A percentile compares a stretch with the other conserved stretches of the same genome.
These are phyloP conservation scores for Coregonus ussuriensis DNA, from an alignment of 2,797 vertebrate species.

Conservation along the genomic window DNA sequence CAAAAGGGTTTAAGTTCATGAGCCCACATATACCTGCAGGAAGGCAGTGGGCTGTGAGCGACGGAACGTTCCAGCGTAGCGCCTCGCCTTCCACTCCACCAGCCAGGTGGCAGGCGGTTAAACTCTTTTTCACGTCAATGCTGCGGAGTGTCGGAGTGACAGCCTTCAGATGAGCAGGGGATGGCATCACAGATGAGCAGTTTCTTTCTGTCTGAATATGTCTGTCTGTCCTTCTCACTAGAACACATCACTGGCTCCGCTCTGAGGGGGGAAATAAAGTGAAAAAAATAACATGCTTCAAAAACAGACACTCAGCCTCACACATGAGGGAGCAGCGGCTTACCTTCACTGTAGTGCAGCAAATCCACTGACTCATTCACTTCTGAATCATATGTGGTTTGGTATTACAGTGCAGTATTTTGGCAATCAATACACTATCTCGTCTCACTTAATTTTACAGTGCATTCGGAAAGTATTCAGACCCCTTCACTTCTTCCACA, in stretches of 20 bases:
- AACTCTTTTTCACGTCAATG: neutral
- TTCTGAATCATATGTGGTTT: slow-evolving; percentile 15
- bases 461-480: too few relatives aligned
- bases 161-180: slow-evolving; percentile 46
- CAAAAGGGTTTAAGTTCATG: slow-evolving; percentile 30
- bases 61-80: slow-evolving; percentile 31
- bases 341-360: neutral
- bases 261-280: too few relatives aligned
- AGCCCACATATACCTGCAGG: slow-evolving; percentile 36
- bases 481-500: too few relatives aligned
- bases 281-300: too few relatives aligned
- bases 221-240: slow-evolving; percentile 39
- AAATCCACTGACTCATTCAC: slow-evolving; percentile 9
- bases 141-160: slow-evolving; percentile 44
- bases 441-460: neutral
- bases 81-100: slow-evolving; percentile 59
- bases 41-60: slow-evolving; percentile 14
- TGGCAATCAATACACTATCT: neutral
- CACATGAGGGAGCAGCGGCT: neutral
- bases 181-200: slow-evolving; percentile 39
- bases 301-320: neutral
- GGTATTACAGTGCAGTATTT: slow-evolving; percentile 10
- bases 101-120: slow-evolving; percentile 65
- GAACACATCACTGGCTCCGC: slow-evolving; percentile 36
- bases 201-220: too few relatives aligned